Percentiles rank a stretch among this genome's conserved stretches.
Conservation (phyloP, 2,113 vertebrate species). For the Daboia siamensis region DNA sequence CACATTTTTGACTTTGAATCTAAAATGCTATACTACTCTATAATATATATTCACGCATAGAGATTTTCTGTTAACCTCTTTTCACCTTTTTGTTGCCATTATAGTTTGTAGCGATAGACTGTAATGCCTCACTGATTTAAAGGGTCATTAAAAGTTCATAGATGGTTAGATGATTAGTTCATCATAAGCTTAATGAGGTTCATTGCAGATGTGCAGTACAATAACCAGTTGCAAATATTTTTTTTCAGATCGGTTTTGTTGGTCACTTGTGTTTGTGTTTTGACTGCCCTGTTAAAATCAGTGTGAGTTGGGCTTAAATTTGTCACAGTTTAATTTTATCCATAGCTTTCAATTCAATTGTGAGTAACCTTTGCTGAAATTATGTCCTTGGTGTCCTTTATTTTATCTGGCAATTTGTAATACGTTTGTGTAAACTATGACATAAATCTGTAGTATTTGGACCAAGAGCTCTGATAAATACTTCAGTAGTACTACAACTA, state of each 20-base stretch:
- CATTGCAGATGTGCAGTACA: not conserved
- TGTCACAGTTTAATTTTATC: not conserved
- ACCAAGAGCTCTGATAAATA: not conserved
- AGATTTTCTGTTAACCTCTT: not conserved
- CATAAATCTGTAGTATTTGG: not conserved
- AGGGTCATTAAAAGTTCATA: not conserved
- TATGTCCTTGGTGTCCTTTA: not conserved
- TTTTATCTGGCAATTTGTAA: not conserved
- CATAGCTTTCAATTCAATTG: not conserved
- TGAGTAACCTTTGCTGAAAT: not conserved
- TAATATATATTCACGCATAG: not conserved
- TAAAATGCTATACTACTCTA: not conserved
- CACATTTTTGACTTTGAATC: not conserved
- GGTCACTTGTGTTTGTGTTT: fast-evolving
- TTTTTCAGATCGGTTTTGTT: fast-evolving
- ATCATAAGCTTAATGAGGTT: not conserved
- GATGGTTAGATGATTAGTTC: not conserved
- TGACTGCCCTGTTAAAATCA: not conserved
- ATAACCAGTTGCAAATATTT: not conserved
- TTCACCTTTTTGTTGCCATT: not conserved
- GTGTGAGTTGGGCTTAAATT: not conserved
- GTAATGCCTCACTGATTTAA: not conserved
- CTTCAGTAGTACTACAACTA: not conserved
- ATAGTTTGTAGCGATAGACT: fast-evolving
- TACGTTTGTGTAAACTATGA: fast-evolving